Evolutionary conservation across 2,797 vertebrate species (phyloP), one percentile per base, ranked within the genome.

Genomic region (Uromys caudimaculatus): DNA sequence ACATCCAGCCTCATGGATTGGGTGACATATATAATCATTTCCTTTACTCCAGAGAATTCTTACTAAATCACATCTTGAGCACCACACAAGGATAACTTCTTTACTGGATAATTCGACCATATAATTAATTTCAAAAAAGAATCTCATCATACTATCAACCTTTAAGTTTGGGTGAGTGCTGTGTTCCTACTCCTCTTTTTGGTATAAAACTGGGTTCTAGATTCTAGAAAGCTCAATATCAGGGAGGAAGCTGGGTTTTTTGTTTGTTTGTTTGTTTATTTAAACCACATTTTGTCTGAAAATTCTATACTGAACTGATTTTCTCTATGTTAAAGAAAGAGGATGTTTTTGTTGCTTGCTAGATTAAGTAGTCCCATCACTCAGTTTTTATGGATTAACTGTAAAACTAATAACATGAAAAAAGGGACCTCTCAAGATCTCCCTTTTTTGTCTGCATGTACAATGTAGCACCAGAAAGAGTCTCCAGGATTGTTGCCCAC

Each of bases 251-350:
- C 27, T 85, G 13, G 2, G 56, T 78, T 78, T 60, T 32, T 78
- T 50, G n/a, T n/a, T 44, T 44, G 44, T 44, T 44, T 44, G 3
- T 44, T 44, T 44, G 44, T 44, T 44, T 44, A 69, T 78, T 73
- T 17, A 41, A 78, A 38, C 11, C 75, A 81, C 0, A 17, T 88
- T 95, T 90, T 8, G 6, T 56, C n/a, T 89, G 24, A 85, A 9
- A 14, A 78, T 90, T 85, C 93, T 6, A 1, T 35, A n/a, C n/a
- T 62, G n/a, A 93, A 85, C 84, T 95, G 17, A 58, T 89, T 82
- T 90, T 92, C n/a, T 90, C 60, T 92, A 29, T 77, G 12, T 35
- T 17, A 58, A 81, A 90, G 3, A 86, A 93, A 89, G 6, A 6
- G 32, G 9, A 0, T 50, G 29, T 29, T 47, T 24, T 47, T 23